Base-by-base conservation (phyloP, 2,113 vertebrate species). In the Rana temporaria region DNA sequence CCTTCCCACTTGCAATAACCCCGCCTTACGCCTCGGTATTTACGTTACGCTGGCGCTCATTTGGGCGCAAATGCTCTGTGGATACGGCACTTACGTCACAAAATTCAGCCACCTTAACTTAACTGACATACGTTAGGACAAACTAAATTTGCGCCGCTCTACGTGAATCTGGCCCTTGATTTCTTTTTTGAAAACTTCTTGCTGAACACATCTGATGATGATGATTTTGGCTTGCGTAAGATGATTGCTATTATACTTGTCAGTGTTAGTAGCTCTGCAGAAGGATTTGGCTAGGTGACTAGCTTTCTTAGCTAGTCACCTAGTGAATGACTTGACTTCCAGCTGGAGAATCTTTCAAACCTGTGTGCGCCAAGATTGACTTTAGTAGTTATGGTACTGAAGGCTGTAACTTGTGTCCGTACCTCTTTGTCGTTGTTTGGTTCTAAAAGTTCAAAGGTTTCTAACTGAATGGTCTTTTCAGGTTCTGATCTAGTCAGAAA, bases 261-360 rank as follows among this genome's bases (percentile, higher is more conserved):
- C 67, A 20, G 30, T 56, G n/a, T 70, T n/a, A 20, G 32, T 20
- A 20, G 17, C 20, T 52, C 38, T 20, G 9, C 18, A 18, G 68
- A 70, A 52, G 17, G 38, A 42, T 20, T 70, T 18, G 7, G 42
- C 3, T 72, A 24, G 16, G 55, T 52, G 32, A 81, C 53, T 26
- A 72, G 69, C 11, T 52, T 16, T 55, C n/a, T n/a, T n/a, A n/a
- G 48, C n/a, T 72, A 72, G 4, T 55, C 48, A 42, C 56, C 20
- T 19, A 12, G n/a, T 72, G 11, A 72, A n/a, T 19, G 69, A n/a
- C n/a, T n/a, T n/a, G n/a, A 38, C n/a, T 56, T 72, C 69, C 69
- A 72, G 19, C 6, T 72, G 48, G 48, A 72, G 48, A 72, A 72
- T 55, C 69, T 53, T 15, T 34, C n/a, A 56, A 72, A 72, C n/a